phyloP scores from a whole-genome alignment of 2,113 vertebrate species.

The Centrocercus urophasianus region DNA sequence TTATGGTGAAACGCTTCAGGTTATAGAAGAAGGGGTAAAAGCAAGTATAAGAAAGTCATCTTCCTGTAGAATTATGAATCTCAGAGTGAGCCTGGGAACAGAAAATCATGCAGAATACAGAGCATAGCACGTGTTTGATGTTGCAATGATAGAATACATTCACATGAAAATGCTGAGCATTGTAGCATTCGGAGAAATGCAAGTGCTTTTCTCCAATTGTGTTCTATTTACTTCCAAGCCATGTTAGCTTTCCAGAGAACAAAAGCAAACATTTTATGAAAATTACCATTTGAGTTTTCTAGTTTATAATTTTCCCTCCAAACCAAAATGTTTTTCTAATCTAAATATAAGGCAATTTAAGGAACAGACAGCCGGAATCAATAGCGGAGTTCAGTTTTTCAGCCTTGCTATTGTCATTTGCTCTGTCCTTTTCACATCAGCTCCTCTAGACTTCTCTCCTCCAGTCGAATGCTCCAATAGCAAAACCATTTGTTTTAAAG shows the following conservation, averaged over 20 bases:
- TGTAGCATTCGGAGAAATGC: rapidly evolving
- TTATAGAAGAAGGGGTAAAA: not conserved
- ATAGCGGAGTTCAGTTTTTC: not conserved
- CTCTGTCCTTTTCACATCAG: not conserved
- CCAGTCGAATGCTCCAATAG: not conserved
- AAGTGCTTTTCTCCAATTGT: not conserved
- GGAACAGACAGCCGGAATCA: not conserved
- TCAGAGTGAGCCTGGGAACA: not conserved
- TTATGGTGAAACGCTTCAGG: not conserved
- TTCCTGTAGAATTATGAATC: not conserved
- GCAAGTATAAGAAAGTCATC: not conserved
- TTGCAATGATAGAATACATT: rapidly evolving
- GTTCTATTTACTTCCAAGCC: not conserved
- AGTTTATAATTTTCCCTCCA: not conserved
- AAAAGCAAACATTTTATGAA: not conserved
- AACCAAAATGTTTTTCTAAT: not conserved
- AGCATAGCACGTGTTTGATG: rapidly evolving
- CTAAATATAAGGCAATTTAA: not conserved
- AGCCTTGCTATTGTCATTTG: not conserved
- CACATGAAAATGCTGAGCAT: rapidly evolving
- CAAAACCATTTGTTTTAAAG: not conserved
- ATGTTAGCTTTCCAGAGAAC: not conserved
- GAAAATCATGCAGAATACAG: rapidly evolving
- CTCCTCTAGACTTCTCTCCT: not conserved
- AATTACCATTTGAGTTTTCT: not conserved